These are phyloP conservation scores for Drosophila burlai DNA, from an alignment of 1,140 invertebrate genomes.

Conservation along the genomic window DNA sequence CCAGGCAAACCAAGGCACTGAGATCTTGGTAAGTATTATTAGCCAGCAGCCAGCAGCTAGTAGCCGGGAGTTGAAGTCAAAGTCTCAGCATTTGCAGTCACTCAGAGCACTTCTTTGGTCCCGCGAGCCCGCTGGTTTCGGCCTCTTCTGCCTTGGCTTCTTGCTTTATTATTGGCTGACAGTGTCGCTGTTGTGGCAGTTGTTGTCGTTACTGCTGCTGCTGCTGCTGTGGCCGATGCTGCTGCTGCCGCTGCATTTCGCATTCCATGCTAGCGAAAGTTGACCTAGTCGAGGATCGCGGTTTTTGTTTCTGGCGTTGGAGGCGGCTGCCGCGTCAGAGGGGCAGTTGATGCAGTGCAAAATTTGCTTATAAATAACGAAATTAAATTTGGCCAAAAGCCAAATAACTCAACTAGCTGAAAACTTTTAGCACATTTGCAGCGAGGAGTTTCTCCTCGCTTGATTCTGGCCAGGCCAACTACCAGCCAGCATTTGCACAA, in stretches of 20 bases:
- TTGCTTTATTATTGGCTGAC: slow-evolving; percentile 80
- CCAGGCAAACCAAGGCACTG: slow-evolving; percentile 52
- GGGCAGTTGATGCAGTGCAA: slow-evolving; percentile 42
- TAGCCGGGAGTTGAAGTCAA: slow-evolving; percentile 25
- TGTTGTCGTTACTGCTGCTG: slow-evolving; percentile 34
- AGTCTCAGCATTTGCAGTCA: slow-evolving; percentile 70
- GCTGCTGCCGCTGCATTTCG: slow-evolving; percentile 76
- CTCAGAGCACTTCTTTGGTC: slow-evolving; percentile 65
- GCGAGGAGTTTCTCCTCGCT: slow-evolving; percentile 53
- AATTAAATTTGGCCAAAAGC: slow-evolving; percentile 81
- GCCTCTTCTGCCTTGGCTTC: slow-evolving; percentile 26
- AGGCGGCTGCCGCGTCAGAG: slow-evolving; percentile 28
- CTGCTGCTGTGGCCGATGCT: slow-evolving; percentile 25
- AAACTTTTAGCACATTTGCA: slow-evolving; percentile 67
- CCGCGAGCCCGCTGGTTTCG: slow-evolving; percentile 8
- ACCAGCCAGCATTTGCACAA: slow-evolving; percentile 56
- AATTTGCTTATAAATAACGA: slow-evolving; percentile 82
- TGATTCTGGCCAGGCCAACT: slow-evolving; percentile 48
- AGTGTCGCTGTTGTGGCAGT: slow-evolving; percentile 68
- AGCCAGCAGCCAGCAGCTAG: slow-evolving; percentile 47
- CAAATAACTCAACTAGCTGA: slow-evolving; percentile 45
- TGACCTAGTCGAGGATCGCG: slow-evolving; percentile 82
- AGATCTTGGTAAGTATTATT: slow-evolving; percentile 68
- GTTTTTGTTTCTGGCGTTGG: slow-evolving; percentile 57
- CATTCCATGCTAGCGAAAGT: slow-evolving; percentile 84